A percentile compares a stretch with the other conserved stretches of the same genome.
Evolutionary conservation across 2,888 invertebrate species (phyloP).

Genomic region (Euzophera pinguis): DNA sequence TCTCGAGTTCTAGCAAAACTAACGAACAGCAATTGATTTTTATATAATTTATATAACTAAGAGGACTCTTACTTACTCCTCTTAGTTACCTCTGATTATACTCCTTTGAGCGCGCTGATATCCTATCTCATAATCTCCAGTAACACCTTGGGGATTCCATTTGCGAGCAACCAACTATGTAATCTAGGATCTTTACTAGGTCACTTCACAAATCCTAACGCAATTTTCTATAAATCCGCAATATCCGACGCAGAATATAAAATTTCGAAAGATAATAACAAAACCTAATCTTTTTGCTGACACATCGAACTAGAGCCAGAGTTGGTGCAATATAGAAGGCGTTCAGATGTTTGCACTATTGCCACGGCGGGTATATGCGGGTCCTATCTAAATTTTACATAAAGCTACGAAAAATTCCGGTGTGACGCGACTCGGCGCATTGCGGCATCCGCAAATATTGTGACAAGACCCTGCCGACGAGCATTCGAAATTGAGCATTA

Average conservation of each 20-base stretch:
- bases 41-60: too few relatives aligned
- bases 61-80: too few relatives aligned
- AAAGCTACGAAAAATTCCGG: conserved; percentile 25
- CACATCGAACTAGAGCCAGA: not conserved
- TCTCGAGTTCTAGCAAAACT: too few relatives aligned
- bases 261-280: not conserved
- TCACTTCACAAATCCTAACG: too few relatives aligned
- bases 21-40: too few relatives aligned
- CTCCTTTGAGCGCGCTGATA: too few relatives aligned
- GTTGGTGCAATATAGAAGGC: not conserved
- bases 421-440: conserved; percentile 23
- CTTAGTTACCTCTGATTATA: too few relatives aligned
- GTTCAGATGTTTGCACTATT: conserved; percentile 16
- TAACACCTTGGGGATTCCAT: too few relatives aligned
- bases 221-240: too few relatives aligned
- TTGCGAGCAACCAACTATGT: too few relatives aligned
- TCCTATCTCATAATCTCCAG: too few relatives aligned
- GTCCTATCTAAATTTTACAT: conserved; percentile 26
- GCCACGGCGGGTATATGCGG: conserved; percentile 21
- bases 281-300: not conserved
- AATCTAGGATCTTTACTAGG: too few relatives aligned
- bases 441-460: conserved; percentile 26
- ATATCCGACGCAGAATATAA: not conserved
- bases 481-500: conserved; percentile 21
- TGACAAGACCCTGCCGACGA: conserved; percentile 20